Base-by-base conservation (phyloP, 2,113 vertebrate species). In the Ptychochromis oligacanthus region DNA sequence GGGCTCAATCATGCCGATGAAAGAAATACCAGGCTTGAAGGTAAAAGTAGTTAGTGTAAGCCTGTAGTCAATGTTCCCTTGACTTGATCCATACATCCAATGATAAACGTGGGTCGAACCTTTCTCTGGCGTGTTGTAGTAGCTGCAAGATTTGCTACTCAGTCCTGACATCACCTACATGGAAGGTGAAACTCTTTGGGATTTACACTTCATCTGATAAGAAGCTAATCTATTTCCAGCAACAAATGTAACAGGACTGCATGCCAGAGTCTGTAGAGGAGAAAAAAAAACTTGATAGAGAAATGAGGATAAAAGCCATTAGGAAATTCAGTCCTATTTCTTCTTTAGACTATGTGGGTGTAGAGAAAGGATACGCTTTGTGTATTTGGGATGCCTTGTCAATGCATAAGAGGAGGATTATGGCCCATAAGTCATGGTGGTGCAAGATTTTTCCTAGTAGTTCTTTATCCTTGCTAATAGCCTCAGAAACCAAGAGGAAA, bases 201-300 rank as follows among this genome's bases (percentile, higher is more conserved):
- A 77, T 65, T 76, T 60, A 31, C 38, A 7, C 62, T 79, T 82
- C n/a, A 84, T 83, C 81, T 90, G 91, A 94, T 88, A 92, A 90
- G 84, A 90, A 79, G 59, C 76, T 89, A 84, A 94, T 94, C 87
- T 84, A 82, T 93, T 92, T 89, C 88, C 52, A 78, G 78, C 24
- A 40, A 58, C 52, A 87, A 83, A 79, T 88, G 83, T 80, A 87
- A 62, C 57, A 87, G 77, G 56, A 84, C 55, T 67, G 55, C 38
- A 70, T 65, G 74, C 75, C 85, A 84, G 85, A 24, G 82, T 76
- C 78, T 84, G 84, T 10, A 7, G 61, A 77, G 81, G 72, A 76
- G 83, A 86, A 34, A 61, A 34, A 61, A 46, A 74, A 74, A 54
- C 70, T 56, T 75, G 70, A 83, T 61, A 70, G 60, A 90, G 36